These are phyloP conservation scores for Daboia siamensis DNA, from an alignment of 2,113 vertebrate genomes.

Conservation along the genomic window DNA sequence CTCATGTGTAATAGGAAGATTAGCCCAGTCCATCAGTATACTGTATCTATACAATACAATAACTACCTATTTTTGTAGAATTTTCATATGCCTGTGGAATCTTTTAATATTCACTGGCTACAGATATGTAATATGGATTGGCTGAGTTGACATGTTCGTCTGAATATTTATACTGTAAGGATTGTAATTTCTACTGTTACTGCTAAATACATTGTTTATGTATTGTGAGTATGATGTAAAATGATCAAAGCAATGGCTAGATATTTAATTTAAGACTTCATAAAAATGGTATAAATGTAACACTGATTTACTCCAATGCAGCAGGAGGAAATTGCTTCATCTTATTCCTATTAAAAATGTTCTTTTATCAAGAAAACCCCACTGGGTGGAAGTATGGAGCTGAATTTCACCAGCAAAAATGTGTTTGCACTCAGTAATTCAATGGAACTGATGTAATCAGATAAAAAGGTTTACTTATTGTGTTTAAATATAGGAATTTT, in stretches of 20 bases:
- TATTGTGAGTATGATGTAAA: neutral
- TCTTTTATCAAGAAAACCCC: conserved; percentile 40
- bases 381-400: conserved; percentile 66
- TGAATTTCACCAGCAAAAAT: conserved; percentile 46
- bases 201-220: neutral
- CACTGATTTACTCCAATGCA: neutral
- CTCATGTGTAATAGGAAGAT: neutral
- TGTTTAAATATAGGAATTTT: neutral
- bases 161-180: neutral
- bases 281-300: neutral
- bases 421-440: neutral
- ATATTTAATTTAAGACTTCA: neutral
- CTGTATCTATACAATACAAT: neutral
- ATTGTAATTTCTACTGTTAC: neutral
- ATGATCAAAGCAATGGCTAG: neutral
- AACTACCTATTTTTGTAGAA: neutral
- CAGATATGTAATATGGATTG: neutral
- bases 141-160: neutral
- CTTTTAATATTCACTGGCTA: neutral
- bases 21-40: neutral
- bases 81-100: neutral
- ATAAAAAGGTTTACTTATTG: conserved; percentile 6
- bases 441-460: conserved; percentile 3
- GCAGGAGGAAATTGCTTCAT: neutral
- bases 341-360: neutral